Evolutionary conservation across 2,888 invertebrate species (phyloP).

Genomic region (Crocallis elinguaria): DNA sequence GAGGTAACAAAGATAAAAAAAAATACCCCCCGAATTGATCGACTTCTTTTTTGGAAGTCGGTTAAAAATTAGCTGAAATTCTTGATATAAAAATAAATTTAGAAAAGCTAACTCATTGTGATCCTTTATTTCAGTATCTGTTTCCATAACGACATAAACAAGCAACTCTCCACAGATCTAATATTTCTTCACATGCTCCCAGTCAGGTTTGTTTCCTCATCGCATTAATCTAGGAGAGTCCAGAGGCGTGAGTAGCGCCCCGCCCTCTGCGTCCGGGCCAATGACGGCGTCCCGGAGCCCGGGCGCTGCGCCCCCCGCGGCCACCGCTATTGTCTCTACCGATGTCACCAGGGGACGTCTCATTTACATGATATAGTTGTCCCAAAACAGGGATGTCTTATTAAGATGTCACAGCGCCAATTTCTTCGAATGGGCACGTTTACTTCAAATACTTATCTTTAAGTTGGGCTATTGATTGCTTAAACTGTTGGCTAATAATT

Average conservation of each 20-base stretch:
- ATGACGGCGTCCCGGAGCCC: constrained; percentile 44
- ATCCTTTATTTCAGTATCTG: no score
- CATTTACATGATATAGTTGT: constrained; percentile 22
- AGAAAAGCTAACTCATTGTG: no score
- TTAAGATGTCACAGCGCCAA: constrained; percentile 12
- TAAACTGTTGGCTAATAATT: no score
- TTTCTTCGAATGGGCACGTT: neutral
- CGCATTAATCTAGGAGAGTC: constrained; percentile 54
- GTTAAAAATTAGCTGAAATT: no score
- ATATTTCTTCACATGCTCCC: constrained; percentile 47
- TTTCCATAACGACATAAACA: no score
- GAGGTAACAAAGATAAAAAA: no score
- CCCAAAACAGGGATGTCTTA: constrained; percentile 18
- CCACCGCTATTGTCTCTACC: constrained; percentile 38
- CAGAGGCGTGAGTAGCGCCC: constrained; percentile 55
- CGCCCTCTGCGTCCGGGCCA: constrained; percentile 49
- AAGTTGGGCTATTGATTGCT: no score
- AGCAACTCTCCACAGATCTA: constrained; percentile 32
- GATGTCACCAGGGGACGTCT: constrained; percentile 36
- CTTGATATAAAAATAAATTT: no score
- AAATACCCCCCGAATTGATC: no score
- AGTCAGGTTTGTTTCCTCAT: constrained; percentile 26
- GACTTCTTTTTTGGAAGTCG: no score
- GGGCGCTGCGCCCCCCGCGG: constrained; percentile 35
- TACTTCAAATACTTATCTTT: neutral